Conservation (phyloP, 2,113 vertebrate species). For the Pseudorasbora parva region DNA sequence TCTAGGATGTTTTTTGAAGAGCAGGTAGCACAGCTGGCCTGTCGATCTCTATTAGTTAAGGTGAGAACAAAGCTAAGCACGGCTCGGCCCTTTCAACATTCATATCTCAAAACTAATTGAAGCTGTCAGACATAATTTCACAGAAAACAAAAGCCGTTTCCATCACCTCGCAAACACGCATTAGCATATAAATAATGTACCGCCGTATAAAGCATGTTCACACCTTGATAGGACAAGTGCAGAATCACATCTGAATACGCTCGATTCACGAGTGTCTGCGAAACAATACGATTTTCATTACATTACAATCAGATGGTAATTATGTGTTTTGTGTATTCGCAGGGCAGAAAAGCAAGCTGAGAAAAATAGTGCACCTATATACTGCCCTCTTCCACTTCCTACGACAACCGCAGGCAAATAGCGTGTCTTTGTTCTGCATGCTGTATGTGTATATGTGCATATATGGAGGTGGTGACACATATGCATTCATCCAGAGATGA, state of each 20-base stretch:
- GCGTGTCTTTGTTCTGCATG: conserved; percentile 18
- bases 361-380: conserved; percentile 40
- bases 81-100: background rate
- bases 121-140: conserved; percentile 42
- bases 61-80: conserved; percentile 12
- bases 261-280: background rate
- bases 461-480: conserved; percentile 53
- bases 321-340: background rate
- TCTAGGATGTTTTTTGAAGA: background rate
- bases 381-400: conserved; percentile 59
- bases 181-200: conserved; percentile 26
- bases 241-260: background rate
- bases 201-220: background rate
- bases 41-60: conserved; percentile 30
- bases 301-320: background rate
- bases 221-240: background rate
- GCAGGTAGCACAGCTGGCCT: conserved; percentile 39
- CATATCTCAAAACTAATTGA: conserved; percentile 37
- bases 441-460: conserved; percentile 54
- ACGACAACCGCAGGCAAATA: conserved; percentile 37
- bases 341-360: conserved; percentile 28
- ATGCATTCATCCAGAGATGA: background rate
- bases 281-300: background rate
- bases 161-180: conserved; percentile 16
- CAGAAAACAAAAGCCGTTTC: conserved; percentile 22